A percentile compares a stretch with the other conserved stretches of the same genome.
These are phyloP conservation scores for Stenolophus ochropezus DNA, from an alignment of 2,888 invertebrate species.

Conservation along the genomic window DNA sequence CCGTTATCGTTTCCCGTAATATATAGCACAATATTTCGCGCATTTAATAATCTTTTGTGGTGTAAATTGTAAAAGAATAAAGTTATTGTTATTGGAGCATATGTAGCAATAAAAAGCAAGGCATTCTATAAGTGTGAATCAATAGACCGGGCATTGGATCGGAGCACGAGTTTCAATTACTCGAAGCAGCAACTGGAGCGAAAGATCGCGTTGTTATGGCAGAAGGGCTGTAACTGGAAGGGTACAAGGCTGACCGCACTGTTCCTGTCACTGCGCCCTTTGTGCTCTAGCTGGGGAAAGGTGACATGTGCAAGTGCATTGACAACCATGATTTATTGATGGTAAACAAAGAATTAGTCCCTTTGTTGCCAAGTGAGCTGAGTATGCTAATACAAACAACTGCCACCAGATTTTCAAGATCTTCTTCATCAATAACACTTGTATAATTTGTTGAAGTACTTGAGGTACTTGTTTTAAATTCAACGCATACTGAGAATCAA, in stretches of 20 bases:
- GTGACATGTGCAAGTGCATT: neutral
- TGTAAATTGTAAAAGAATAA: neutral
- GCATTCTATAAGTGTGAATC: neutral
- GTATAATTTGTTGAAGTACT: too few relatives aligned
- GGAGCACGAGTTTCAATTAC: conserved; percentile 25
- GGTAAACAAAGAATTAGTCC: neutral
- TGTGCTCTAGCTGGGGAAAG: neutral
- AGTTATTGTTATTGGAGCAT: neutral
- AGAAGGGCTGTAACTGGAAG: conserved; percentile 13
- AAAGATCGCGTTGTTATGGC: conserved; percentile 37
- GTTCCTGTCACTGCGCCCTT: conserved; percentile 56
- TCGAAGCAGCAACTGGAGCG: conserved; percentile 40
- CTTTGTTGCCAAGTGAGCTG: too few relatives aligned
- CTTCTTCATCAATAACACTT: too few relatives aligned
- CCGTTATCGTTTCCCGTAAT: too few relatives aligned
- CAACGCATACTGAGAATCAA: too few relatives aligned
- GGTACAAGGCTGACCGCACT: conserved; percentile 54
- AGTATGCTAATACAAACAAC: too few relatives aligned
- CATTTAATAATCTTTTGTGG: neutral
- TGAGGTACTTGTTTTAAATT: too few relatives aligned
- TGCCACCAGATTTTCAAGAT: too few relatives aligned
- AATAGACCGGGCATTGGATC: conserved; percentile 18
- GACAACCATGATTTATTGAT: neutral
- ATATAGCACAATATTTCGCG: neutral
- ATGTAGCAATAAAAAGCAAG: neutral